Conservation (phyloP, 2,888 invertebrate genomes). For the Eilema depressum region DNA sequence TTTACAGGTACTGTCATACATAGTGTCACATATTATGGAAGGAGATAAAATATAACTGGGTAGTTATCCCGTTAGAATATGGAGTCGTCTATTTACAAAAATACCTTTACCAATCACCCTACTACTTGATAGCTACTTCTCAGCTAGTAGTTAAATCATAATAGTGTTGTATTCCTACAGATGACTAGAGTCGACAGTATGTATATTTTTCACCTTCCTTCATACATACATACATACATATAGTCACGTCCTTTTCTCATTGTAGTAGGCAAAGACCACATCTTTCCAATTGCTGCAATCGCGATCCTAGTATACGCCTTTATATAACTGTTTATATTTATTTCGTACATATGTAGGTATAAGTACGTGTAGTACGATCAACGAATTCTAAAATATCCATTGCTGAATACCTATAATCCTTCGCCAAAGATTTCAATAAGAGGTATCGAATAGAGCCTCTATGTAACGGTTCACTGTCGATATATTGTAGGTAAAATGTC, state of each 20-base stretch:
- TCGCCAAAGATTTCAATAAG: neutral
- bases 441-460: neutral
- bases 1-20: neutral
- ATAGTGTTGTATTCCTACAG: too few relatives aligned
- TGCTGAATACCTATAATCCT: neutral
- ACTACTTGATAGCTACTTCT: too few relatives aligned
- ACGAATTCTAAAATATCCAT: neutral
- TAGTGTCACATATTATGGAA: neutral
- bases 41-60: neutral
- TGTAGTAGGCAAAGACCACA: too few relatives aligned
- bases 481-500: neutral
- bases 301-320: too few relatives aligned
- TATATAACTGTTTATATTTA: too few relatives aligned
- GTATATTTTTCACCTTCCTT: too few relatives aligned
- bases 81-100: neutral
- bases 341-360: too few relatives aligned
- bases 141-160: too few relatives aligned
- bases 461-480: neutral
- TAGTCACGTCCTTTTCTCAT: too few relatives aligned
- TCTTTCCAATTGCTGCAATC: too few relatives aligned
- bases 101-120: neutral
- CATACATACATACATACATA: too few relatives aligned
- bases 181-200: neutral
- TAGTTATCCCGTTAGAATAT: too few relatives aligned
- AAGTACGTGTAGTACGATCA: neutral